Evolutionary conservation across 2,888 invertebrate genomes (phyloP).

Genomic region (Stenodera caucasica): DNA sequence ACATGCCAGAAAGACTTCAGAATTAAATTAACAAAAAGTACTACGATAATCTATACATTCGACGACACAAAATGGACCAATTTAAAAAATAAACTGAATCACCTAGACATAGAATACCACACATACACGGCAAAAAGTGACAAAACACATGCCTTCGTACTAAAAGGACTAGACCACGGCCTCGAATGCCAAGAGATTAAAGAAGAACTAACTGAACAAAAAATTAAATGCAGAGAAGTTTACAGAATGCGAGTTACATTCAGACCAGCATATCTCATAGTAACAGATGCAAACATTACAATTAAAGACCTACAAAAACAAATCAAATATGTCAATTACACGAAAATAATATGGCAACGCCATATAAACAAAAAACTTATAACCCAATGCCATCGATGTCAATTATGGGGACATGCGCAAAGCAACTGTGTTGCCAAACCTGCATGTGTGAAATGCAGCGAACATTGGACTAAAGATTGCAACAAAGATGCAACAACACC

Average conservation of each 20-base stretch:
- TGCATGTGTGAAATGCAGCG: background rate
- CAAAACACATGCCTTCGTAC: slow-evolving; percentile 14
- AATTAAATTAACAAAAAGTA: background rate
- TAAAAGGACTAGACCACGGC: slow-evolving; percentile 5
- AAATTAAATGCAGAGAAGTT: background rate
- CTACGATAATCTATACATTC: slow-evolving; percentile 4
- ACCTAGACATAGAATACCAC: background rate
- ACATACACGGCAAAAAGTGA: slow-evolving; percentile 1
- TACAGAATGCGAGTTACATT: slow-evolving; percentile 8
- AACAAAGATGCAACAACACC: background rate
- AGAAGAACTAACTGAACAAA: background rate
- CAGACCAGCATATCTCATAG: slow-evolving; percentile 6
- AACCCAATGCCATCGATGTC: background rate
- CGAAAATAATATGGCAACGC: background rate
- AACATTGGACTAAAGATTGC: background rate
- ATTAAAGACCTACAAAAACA: background rate
- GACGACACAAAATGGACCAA: background rate
- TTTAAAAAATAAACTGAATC: background rate
- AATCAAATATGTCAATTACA: slow-evolving; percentile 1
- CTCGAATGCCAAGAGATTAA: background rate
- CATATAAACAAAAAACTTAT: slow-evolving; percentile 5
- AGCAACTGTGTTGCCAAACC: background rate
- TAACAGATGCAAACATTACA: background rate
- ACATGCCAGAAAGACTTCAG: background rate
- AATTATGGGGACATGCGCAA: background rate